phyloP scores from a whole-genome alignment of 1,140 invertebrate species.

The Drosophila simulans region DNA sequence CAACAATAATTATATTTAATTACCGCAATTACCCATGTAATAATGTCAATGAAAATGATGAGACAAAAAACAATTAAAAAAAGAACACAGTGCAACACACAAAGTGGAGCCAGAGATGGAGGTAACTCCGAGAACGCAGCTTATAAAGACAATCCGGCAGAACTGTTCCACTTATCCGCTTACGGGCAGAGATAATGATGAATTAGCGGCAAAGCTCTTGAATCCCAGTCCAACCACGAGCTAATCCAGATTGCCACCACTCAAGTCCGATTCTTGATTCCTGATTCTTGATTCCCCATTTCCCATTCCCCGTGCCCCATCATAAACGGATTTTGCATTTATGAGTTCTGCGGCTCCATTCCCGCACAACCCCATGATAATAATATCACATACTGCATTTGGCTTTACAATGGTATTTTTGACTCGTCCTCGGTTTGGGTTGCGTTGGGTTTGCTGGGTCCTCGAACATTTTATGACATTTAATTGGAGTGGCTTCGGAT shows the following conservation, averaged over 20 bases:
- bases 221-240: constrained; percentile 18
- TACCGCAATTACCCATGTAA: constrained; percentile 80
- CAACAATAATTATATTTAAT: constrained; percentile 81
- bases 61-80: constrained; percentile 78
- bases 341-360: constrained; percentile 41
- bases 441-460: constrained; percentile 10
- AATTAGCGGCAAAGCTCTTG: constrained; percentile 55
- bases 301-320: constrained; percentile 16
- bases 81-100: constrained; percentile 47
- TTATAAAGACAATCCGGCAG: constrained; percentile 30
- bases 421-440: constrained; percentile 9
- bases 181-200: constrained; percentile 60
- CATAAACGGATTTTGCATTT: constrained; percentile 76
- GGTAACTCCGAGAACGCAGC: constrained; percentile 1
- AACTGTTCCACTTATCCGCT: constrained; percentile 52
- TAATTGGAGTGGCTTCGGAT: constrained; percentile 71
- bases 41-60: constrained; percentile 83
- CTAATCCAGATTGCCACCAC: constrained; percentile 38
- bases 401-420: constrained; percentile 65
- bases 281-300: background rate
- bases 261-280: background rate
- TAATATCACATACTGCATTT: constrained; percentile 46
- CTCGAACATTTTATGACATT: constrained; percentile 68
- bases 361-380: background rate
- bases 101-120: background rate